Base-by-base conservation (phyloP, 2,797 vertebrate genomes). In the Manis crassicaudata region DNA sequence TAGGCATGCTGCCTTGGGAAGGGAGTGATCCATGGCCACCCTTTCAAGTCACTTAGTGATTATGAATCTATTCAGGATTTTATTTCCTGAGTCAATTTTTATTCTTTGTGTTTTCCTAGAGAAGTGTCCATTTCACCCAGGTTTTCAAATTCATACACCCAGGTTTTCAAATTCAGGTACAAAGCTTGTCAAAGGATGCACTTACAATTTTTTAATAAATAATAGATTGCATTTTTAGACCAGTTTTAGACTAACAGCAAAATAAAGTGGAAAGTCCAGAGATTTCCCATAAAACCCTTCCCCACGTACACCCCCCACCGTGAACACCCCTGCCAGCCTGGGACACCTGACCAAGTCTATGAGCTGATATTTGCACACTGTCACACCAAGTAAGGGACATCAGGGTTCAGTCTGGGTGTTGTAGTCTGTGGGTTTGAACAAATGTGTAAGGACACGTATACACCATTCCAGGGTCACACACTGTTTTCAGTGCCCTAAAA, bases 321-420 rank as follows among this genome's bases (percentile, higher is more conserved):
- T 21, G 56, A 52, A 21, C 14, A 0, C 5, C 20, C 17, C 37
- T 25, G 5, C 67, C 65, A 32, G 17, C 29, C 29, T 7, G 6
- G n/a, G 17, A 27, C 46, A 6, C 9, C 0, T 8, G 11, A 35
- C 60, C 73, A 17, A 14, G 3, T 3, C 11, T 2, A 4, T 21
- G 27, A n/a, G 9, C 52, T 6, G 0, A 11, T 43, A 2, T 0
- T 0, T 35, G 23, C 29, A 35, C 2, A 25, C 1, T 2, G 23
- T 29, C n/a, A 21, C 20, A 54, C 29, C 16, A 1, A 14, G 84
- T 20, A 35, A 16, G 21, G 17, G 1, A 3, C 76, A 5, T 12
- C 0, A 29, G 43, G 35, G n/a, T n/a, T 40, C 8, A 4, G 9
- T 12, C 50, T 11, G 7, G 7, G 3, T 1, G 9, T 9, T 17